A percentile compares a stretch with the other conserved stretches of the same genome.
These are phyloP conservation scores for Apodemus agrarius DNA, from an alignment of 2,797 vertebrate genomes.

Conservation along the genomic window DNA sequence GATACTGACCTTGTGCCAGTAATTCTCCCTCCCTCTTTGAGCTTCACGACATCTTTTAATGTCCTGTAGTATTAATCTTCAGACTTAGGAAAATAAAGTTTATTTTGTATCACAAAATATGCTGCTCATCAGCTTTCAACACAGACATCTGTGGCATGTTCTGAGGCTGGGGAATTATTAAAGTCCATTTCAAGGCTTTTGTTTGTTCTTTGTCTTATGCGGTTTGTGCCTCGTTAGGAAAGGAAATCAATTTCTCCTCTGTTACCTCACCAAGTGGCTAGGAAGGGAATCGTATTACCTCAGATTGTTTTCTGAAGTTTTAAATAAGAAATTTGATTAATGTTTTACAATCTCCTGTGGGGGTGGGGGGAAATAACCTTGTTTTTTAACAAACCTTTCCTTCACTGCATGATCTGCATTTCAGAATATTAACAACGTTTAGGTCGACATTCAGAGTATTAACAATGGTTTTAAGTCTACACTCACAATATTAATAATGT, in stretches of 20 bases:
- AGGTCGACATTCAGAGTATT: slow-evolving; percentile 42
- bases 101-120: slow-evolving; percentile 51
- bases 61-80: slow-evolving; percentile 62
- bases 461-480: slow-evolving; percentile 37
- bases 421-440: slow-evolving; percentile 42
- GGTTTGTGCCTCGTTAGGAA: slow-evolving; percentile 45
- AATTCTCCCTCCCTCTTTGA: slow-evolving; percentile 68
- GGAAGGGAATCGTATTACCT: slow-evolving; percentile 55
- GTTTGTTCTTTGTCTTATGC: slow-evolving; percentile 45
- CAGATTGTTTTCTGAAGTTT: slow-evolving; percentile 55
- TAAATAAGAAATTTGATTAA: slow-evolving; percentile 63
- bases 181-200: slow-evolving; percentile 55
- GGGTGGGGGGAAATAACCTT: slow-evolving; percentile 11
- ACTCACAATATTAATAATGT: slow-evolving; percentile 52
- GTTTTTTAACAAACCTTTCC: slow-evolving; percentile 47
- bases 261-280: slow-evolving; percentile 59
- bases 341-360: slow-evolving; percentile 32
- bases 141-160: slow-evolving; percentile 52
- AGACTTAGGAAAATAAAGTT: slow-evolving; percentile 54
- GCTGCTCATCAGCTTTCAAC: slow-evolving; percentile 5
- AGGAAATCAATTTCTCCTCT: slow-evolving; percentile 65
- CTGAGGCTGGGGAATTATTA: slow-evolving; percentile 49
- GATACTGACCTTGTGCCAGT: background rate
- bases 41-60: slow-evolving; percentile 68
- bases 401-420: slow-evolving; percentile 31